phyloP scores from a whole-genome alignment of 1,140 invertebrate genomes.

The Pentalonia nigronervosa region DNA sequence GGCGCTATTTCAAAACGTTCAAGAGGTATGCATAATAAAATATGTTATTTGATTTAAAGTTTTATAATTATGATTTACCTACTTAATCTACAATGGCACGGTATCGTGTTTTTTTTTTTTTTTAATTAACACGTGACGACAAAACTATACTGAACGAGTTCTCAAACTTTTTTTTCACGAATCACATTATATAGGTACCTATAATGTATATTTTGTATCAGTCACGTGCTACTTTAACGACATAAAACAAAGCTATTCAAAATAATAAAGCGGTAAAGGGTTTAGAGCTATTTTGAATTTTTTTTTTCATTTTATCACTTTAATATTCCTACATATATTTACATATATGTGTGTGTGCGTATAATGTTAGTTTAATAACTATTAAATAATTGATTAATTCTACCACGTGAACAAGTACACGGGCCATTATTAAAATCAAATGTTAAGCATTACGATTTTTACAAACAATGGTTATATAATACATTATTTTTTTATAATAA shows the following conservation, averaged over 20 bases:
- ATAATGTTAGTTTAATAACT: not conserved
- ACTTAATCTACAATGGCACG: not conserved
- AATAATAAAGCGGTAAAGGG: not conserved
- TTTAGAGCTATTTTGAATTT: not conserved
- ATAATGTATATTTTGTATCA: not conserved
- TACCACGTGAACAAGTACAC: too few species aligned
- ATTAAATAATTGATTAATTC: too few species aligned
- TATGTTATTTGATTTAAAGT: not conserved
- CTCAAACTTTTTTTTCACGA: not conserved
- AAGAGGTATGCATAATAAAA: slow-evolving; percentile 69
- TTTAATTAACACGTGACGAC: not conserved
- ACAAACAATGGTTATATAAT: not conserved
- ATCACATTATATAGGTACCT: not conserved
- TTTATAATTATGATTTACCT: not conserved
- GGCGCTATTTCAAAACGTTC: slow-evolving; percentile 82
- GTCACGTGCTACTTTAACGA: not conserved
- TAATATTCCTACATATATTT: too few species aligned
- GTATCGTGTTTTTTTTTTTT: not conserved
- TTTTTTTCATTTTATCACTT: not conserved
- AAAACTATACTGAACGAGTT: not conserved
- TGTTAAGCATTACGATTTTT: too few species aligned
- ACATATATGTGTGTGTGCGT: too few species aligned
- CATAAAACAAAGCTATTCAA: not conserved
- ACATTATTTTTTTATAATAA: too few species aligned
- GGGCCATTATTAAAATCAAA: too few species aligned